Evolutionary conservation across 2,113 vertebrate genomes (phyloP), one percentile per base, ranked within the genome.

Genomic region (Pangasianodon gigas): DNA sequence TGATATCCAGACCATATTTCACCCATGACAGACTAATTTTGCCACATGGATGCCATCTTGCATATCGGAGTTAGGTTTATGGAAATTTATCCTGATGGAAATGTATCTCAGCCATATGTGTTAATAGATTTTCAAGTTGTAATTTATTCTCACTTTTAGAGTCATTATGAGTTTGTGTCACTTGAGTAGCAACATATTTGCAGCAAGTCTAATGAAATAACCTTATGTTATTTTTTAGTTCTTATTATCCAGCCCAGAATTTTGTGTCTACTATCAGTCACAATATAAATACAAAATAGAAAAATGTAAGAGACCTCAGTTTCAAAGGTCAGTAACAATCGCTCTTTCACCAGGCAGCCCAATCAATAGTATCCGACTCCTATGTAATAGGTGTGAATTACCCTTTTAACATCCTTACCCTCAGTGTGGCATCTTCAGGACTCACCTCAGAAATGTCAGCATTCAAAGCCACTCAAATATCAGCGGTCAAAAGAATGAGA

Each of bases 391-490:
- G 84, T 91, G 86, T 90, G 89, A 93, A 94, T 94, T 93, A 92
- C 91, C 86, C 91, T 92, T 92, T 90, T 89, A 89, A 77, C 91
- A 86, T 90, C 89, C 58, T 54, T 13, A 79, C 79, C 87, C 92
- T 74, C 86, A 86, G 86, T 46, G 91, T 92, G 90, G 86, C 88
- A 90, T 92, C 93, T 92, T 89, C 24, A 88, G 90, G 91, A 92
- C 93, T 89, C 80, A 75, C 90, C 91, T 85, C 91, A 91, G 91
- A 95, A 96, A 96, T 96, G 95, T 95, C 95, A 96, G 90, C 92
- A 93, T 86, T 92, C 94, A 95, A 91, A 89, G 89, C 81, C 74
- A 88, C 92, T 94, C 90, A 93, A 93, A 94, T 94, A 93, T 92
- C 87, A 89, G 85, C 90, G 92, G 93, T 93, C 93, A 94, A 71